Percentiles rank a stretch among this genome's conserved stretches.
Evolutionary conservation across 2,113 vertebrate species (phyloP).

Genomic region (Patagioenas fasciata): DNA sequence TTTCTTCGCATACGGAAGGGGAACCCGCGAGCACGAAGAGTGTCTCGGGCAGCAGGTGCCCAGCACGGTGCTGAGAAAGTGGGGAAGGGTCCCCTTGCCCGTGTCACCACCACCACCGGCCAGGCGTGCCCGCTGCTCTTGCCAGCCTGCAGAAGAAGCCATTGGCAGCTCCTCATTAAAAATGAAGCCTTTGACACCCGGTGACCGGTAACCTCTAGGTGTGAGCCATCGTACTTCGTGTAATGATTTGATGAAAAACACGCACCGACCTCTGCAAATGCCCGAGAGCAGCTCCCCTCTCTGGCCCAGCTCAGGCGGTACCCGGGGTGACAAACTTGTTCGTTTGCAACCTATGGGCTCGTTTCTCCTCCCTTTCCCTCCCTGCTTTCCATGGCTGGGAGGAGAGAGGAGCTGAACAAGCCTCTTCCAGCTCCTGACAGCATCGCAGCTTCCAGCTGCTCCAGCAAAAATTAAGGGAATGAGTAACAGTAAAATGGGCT

Average conservation of each 20-base stretch:
- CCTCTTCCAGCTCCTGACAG: not conserved
- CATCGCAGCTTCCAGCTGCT: not conserved
- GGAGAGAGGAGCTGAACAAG: not conserved
- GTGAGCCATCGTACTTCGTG: accelerated
- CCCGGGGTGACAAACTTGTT: accelerated
- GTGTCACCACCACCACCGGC: not conserved
- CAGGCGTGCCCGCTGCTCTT: not conserved
- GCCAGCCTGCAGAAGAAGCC: accelerated
- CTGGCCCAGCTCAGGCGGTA: accelerated
- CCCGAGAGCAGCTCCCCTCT: not conserved
- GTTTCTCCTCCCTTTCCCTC: not conserved
- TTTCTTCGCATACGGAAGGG: accelerated
- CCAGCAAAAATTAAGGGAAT: not conserved
- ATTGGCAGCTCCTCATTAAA: not conserved
- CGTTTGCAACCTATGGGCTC: not conserved
- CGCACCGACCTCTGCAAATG: too few relatives aligned
- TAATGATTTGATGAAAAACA: accelerated
- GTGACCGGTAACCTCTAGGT: not conserved
- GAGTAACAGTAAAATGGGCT: not conserved
- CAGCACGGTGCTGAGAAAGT: too few relatives aligned
- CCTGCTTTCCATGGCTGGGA: not conserved
- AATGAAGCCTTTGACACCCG: not conserved
- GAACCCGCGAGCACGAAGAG: not conserved
- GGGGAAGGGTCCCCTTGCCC: not conserved
- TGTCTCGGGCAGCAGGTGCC: not conserved